These are phyloP conservation scores for Tanytarsus gracilentus DNA, from an alignment of 2,888 invertebrate species.

Conservation along the genomic window DNA sequence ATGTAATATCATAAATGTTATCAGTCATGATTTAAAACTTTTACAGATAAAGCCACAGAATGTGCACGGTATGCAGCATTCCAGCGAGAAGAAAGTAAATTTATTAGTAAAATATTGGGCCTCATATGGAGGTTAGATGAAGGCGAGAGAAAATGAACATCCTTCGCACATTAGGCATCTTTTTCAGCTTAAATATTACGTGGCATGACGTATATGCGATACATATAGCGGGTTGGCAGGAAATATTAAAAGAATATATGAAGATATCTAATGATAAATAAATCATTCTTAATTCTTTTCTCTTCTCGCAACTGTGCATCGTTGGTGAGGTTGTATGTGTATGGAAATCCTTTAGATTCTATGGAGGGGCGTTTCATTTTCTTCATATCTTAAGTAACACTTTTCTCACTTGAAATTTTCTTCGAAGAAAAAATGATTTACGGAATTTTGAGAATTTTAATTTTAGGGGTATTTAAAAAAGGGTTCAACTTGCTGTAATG, in stretches of 20 bases:
- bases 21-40: constrained; percentile 29
- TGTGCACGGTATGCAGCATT: background rate
- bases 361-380: too few relatives aligned
- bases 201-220: background rate
- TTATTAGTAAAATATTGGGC: constrained; percentile 12
- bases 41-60: constrained; percentile 11
- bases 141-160: background rate
- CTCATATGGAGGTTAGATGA: constrained; percentile 24
- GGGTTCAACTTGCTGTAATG: too few relatives aligned
- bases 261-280: constrained; percentile 29
- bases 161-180: background rate
- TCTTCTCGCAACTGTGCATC: background rate
- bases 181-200: constrained; percentile 7
- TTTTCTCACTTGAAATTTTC: too few relatives aligned
- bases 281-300: constrained; percentile 29
- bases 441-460: too few relatives aligned
- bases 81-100: background rate
- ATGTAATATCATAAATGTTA: constrained; percentile 16
- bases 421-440: too few relatives aligned
- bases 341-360: constrained; percentile 12
- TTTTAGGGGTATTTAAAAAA: too few relatives aligned
- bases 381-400: too few relatives aligned
- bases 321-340: background rate
- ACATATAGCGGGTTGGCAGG: constrained; percentile 11
- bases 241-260: constrained; percentile 25